Evolutionary conservation across 2,888 invertebrate genomes (phyloP).

Genomic region (Chrysotoxum bicinctum): DNA sequence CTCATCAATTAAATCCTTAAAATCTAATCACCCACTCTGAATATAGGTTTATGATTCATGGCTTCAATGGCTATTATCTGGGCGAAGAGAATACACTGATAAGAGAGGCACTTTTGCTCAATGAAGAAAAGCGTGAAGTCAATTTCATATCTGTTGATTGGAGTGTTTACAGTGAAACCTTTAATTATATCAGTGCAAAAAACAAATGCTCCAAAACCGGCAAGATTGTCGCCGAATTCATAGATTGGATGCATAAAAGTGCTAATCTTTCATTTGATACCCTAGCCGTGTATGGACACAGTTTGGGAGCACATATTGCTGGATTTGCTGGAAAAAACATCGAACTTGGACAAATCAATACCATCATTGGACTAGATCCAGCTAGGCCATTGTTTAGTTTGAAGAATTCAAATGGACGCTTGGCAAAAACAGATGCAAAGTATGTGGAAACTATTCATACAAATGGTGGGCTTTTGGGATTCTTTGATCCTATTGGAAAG

Average conservation of each 20-base stretch:
- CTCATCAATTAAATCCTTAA: background rate
- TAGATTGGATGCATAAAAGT: slow-evolving; percentile 81
- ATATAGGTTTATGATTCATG: slow-evolving; percentile 81
- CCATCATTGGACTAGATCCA: slow-evolving; percentile 81
- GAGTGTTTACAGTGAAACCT: slow-evolving; percentile 81
- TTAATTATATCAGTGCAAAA: slow-evolving; percentile 83
- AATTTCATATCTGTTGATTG: slow-evolving; percentile 85
- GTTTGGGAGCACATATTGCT: slow-evolving; percentile 83
- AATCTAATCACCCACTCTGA: background rate
- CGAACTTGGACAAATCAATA: slow-evolving; percentile 82
- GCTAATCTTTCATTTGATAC: slow-evolving; percentile 81
- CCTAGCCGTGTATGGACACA: slow-evolving; percentile 83
- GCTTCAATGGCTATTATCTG: slow-evolving; percentile 77
- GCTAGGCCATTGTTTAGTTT: slow-evolving; percentile 71
- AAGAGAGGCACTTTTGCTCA: slow-evolving; percentile 82
- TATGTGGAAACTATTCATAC: slow-evolving; percentile 74
- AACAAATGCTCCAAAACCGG: slow-evolving; percentile 76
- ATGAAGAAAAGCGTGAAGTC: slow-evolving; percentile 82
- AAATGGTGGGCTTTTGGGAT: slow-evolving; percentile 70
- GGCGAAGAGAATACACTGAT: slow-evolving; percentile 31
- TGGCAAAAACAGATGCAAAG: slow-evolving; percentile 65
- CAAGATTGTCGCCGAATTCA: slow-evolving; percentile 63
- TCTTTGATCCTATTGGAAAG: slow-evolving; percentile 75
- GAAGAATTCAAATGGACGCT: slow-evolving; percentile 42
- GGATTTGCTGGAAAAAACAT: slow-evolving; percentile 83